phyloP scores from a whole-genome alignment of 1,140 invertebrate genomes.

The Drosophila fuyamai region DNA sequence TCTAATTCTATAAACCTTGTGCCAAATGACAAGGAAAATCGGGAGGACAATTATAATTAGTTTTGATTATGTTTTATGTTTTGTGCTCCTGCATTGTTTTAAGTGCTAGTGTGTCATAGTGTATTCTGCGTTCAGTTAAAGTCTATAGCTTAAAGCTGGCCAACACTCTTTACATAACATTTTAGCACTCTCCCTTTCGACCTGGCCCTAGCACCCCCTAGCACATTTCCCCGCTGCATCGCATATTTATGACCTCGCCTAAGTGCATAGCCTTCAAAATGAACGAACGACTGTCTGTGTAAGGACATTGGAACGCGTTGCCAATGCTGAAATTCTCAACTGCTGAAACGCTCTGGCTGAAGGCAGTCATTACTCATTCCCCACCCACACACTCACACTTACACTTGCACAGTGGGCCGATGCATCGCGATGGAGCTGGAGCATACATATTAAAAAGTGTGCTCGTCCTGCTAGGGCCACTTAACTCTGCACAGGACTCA shows the following conservation, averaged over 20 bases:
- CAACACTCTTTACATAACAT: conserved; percentile 50
- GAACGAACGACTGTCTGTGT: conserved; percentile 39
- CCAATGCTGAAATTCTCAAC: conserved; percentile 68
- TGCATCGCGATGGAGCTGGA: background rate
- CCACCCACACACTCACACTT: conserved; percentile 43
- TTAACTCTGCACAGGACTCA: conserved; percentile 4
- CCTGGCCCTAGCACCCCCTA: background rate
- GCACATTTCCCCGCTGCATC: conserved; percentile 7
- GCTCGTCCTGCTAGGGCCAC: conserved; percentile 22
- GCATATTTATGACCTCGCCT: conserved; percentile 72
- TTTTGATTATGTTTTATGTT: too few relatives aligned
- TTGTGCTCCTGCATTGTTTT: background rate
- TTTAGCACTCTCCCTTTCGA: conserved; percentile 24
- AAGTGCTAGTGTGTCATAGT: background rate
- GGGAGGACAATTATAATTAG: too few relatives aligned
- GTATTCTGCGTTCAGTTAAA: conserved; percentile 17
- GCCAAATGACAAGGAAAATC: too few relatives aligned
- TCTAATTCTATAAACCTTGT: too few relatives aligned
- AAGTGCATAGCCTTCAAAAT: conserved; percentile 78
- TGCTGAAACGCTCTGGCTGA: conserved; percentile 29
- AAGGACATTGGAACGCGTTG: conserved; percentile 71
- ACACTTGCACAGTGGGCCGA: conserved; percentile 1
- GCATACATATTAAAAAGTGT: conserved; percentile 35
- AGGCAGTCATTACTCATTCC: conserved; percentile 74
- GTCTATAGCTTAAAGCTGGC: conserved; percentile 31